phyloP scores from a whole-genome alignment of 2,113 vertebrate species.

The Telmatochromis brichardi region DNA sequence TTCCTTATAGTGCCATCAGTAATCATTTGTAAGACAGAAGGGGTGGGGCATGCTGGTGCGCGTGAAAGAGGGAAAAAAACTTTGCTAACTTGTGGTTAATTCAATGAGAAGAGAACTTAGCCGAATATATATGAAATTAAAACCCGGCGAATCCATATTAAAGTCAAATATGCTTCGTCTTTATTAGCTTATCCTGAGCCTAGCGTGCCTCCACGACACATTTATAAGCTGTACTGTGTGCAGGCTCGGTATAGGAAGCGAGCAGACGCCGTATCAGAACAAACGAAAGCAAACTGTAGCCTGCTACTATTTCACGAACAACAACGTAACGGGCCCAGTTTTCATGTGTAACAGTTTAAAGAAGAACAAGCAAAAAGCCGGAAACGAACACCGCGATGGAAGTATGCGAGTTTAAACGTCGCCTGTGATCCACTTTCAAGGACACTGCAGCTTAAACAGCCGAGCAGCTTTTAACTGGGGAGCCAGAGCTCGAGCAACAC shows the following conservation, averaged over 20 bases:
- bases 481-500: constrained; percentile 3
- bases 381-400: neutral
- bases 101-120: neutral
- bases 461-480: constrained; percentile 33
- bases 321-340: neutral
- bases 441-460: constrained; percentile 73
- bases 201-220: neutral
- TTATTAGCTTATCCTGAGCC: neutral
- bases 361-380: neutral
- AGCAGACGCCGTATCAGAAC: neutral
- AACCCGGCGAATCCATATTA: neutral
- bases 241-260: constrained; percentile 13
- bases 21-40: constrained; percentile 36
- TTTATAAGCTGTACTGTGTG: neutral
- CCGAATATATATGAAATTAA: neutral
- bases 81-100: constrained; percentile 54
- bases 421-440: constrained; percentile 68
- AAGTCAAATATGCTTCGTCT: neutral
- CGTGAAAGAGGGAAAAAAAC: constrained; percentile 61
- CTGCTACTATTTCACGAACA: neutral
- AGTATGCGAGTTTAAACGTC: constrained; percentile 21
- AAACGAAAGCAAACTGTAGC: constrained; percentile 15
- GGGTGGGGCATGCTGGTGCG: constrained; percentile 66
- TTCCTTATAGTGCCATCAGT: constrained; percentile 21
- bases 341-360: neutral